Percentiles rank a stretch among this genome's conserved stretches.
phyloP scores from a whole-genome alignment of 2,797 vertebrate genomes.

The Sebastolobus altivelis region DNA sequence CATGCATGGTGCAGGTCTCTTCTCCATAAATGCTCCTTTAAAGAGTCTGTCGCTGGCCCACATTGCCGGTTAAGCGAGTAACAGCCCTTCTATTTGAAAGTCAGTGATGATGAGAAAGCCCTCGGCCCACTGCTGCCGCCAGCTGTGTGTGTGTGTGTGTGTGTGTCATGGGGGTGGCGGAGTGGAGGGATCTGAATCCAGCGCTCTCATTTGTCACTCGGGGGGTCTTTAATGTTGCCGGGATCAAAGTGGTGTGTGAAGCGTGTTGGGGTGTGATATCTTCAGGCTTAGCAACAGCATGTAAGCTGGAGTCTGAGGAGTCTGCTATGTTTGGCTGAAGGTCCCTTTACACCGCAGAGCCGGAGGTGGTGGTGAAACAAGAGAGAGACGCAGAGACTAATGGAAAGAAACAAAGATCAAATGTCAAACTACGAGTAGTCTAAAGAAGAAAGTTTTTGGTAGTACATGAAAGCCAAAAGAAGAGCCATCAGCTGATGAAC shows the following conservation, averaged over 20 bases:
- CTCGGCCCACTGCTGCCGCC: slow-evolving; percentile 2
- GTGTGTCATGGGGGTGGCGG: slow-evolving; percentile 1
- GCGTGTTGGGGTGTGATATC: slow-evolving; percentile 54
- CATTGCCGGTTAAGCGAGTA: slow-evolving; percentile 1
- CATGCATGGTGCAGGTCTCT: background rate
- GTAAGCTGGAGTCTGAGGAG: slow-evolving; percentile 42
- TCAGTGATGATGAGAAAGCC: slow-evolving; percentile 10
- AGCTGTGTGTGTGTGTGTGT: slow-evolving; percentile 12
- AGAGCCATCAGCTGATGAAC: background rate
- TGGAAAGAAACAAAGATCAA: slow-evolving; percentile 3
- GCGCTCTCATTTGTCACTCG: slow-evolving; percentile 43
- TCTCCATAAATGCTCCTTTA: slow-evolving; percentile 10
- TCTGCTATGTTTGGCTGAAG: slow-evolving; percentile 46
- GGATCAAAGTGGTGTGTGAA: slow-evolving; percentile 64
- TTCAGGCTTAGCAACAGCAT: slow-evolving; percentile 55
- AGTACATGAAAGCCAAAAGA: background rate
- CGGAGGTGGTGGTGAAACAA: slow-evolving; percentile 1
- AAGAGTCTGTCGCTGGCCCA: slow-evolving; percentile 2
- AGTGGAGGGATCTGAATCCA: slow-evolving; percentile 38
- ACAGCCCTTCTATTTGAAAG: slow-evolving; percentile 24
- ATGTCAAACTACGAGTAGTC: background rate
- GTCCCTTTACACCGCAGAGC: slow-evolving; percentile 28
- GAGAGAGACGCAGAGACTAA: background rate
- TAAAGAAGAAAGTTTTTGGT: background rate
- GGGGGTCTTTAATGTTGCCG: slow-evolving; percentile 52